phyloP scores from a whole-genome alignment of 2,113 vertebrate species.

The Eulacestoma nigropectus region DNA sequence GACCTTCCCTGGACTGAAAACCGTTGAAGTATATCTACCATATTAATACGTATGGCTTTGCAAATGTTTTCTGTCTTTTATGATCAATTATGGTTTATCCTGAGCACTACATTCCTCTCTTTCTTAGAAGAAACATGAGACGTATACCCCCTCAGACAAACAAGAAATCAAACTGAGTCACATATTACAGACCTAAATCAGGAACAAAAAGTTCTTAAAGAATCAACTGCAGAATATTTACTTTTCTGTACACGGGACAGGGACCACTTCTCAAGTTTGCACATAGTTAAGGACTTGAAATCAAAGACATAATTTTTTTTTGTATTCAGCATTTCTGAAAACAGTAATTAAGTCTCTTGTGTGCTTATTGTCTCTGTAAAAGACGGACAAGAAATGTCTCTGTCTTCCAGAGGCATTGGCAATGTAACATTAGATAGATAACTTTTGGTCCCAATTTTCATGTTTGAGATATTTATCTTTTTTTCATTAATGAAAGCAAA shows the following conservation, averaged over 20 bases:
- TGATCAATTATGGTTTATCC: not conserved
- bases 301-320: not conserved
- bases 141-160: not conserved
- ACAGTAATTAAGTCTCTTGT: not conserved
- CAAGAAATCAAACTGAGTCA: not conserved
- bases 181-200: not conserved
- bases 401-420: not conserved
- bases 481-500: not conserved
- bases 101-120: not conserved
- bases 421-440: not conserved
- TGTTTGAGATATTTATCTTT: not conserved
- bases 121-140: not conserved
- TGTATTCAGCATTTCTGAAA: not conserved
- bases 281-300: not conserved
- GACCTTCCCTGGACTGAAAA: not conserved
- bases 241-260: not conserved
- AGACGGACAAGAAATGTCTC: not conserved
- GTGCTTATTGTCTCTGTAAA: not conserved
- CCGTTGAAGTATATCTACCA: not conserved
- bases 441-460: not conserved
- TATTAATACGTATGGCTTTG: not conserved
- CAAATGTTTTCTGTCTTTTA: not conserved
- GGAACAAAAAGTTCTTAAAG: not conserved
- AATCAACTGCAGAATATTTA: not conserved
- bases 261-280: not conserved